phyloP scores from a whole-genome alignment of 2,113 vertebrate genomes.

The Hystrix brachyura region DNA sequence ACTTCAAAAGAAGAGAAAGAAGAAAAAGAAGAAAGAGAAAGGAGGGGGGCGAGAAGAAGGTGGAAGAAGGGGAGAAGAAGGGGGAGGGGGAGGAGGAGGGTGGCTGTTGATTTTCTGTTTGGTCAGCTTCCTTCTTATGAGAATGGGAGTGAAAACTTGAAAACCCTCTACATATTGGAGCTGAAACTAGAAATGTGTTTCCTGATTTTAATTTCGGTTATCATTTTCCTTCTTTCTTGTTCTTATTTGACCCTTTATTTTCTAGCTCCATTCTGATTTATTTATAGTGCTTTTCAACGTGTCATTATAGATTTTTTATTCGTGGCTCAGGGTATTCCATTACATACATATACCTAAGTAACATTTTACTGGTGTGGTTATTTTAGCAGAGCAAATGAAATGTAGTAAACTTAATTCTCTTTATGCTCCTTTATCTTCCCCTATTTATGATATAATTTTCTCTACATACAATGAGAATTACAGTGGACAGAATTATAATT shows the following conservation, averaged over 20 bases:
- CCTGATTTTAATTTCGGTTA: neutral
- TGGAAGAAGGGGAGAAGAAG: neutral
- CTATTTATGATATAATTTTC: neutral
- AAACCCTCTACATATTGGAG: neutral
- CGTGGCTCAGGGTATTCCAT: neutral
- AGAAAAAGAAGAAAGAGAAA: neutral
- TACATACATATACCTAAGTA: neutral
- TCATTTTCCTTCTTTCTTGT: neutral
- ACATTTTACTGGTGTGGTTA: neutral
- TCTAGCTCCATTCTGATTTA: neutral
- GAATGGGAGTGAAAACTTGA: neutral
- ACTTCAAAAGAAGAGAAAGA: neutral
- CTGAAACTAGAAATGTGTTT: neutral
- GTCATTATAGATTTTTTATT: neutral
- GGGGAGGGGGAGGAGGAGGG: neutral
- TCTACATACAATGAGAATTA: neutral
- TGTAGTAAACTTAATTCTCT: neutral
- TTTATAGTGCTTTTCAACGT: neutral
- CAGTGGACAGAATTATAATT: neutral
- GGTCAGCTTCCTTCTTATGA: neutral
- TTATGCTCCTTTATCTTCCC: neutral
- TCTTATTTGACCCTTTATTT: neutral
- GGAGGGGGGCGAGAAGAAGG: neutral
- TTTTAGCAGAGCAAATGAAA: neutral
- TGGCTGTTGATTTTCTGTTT: neutral